Evolutionary conservation across 2,888 invertebrate species (phyloP).

Genomic region (Chymomyza caudatula): DNA sequence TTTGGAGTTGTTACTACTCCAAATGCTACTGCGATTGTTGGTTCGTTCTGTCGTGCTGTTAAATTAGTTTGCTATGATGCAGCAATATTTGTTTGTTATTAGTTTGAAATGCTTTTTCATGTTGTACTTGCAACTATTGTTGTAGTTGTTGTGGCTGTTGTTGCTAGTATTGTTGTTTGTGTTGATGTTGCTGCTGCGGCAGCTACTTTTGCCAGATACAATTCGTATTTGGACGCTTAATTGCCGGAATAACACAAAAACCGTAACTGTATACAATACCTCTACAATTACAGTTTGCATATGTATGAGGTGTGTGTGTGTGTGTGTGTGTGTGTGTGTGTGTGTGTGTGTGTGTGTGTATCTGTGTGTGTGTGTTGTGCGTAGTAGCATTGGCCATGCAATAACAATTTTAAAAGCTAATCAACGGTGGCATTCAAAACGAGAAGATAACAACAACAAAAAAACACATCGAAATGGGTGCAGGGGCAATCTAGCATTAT

Average conservation of each 20-base stretch:
- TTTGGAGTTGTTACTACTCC: background rate
- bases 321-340: background rate
- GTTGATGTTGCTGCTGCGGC: background rate
- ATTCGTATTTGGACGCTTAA: conserved; percentile 27
- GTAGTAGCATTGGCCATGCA: conserved; percentile 31
- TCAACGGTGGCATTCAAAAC: conserved; percentile 34
- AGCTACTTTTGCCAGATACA: background rate
- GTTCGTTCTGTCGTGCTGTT: conserved; percentile 22
- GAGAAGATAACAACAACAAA: background rate
- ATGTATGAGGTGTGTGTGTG: background rate
- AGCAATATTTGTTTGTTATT: conserved; percentile 39
- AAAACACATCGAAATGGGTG: background rate
- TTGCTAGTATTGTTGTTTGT: conserved; percentile 17
- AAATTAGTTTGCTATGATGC: conserved; percentile 45
- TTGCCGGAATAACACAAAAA: conserved; percentile 32
- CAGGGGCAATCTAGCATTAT: background rate
- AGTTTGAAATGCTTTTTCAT: conserved; percentile 28
- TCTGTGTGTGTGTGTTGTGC: conserved; percentile 1
- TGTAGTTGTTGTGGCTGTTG: conserved; percentile 13
- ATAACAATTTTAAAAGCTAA: conserved; percentile 34
- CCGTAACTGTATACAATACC: conserved; percentile 1
- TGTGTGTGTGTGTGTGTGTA: background rate
- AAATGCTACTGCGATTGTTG: conserved; percentile 8
- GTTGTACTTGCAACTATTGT: background rate
- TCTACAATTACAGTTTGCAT: background rate